Evolutionary conservation across 2,797 vertebrate genomes (phyloP).

Genomic region (Hemibagrus guttatus): DNA sequence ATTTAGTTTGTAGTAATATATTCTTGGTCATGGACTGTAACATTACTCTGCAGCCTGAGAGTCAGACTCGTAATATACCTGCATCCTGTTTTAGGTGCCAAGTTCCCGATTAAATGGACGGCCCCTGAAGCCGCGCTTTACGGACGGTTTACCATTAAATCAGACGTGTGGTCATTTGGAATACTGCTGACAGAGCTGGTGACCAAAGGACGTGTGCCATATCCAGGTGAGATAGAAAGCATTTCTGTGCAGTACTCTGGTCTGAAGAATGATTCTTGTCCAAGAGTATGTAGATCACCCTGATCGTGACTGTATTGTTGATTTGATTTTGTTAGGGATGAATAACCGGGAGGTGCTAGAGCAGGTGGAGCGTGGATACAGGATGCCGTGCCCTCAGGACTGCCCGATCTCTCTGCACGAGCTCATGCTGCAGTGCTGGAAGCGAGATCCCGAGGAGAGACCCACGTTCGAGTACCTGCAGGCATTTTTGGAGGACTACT

Average conservation of each 20-base stretch:
- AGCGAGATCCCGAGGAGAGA: conserved; percentile 97
- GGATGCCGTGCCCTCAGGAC: conserved; percentile 98
- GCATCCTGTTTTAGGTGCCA: conserved; percentile 81
- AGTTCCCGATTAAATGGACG: conserved; percentile 99
- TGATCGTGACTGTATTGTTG: conserved; percentile 3
- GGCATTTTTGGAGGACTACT: conserved; percentile 99
- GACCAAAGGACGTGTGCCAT: conserved; percentile 98
- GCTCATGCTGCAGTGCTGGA: conserved; percentile 99
- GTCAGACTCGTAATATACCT: not conserved
- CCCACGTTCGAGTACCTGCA: conserved; percentile 99
- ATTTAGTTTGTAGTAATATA: not conserved
- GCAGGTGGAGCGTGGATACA: conserved; percentile 97
- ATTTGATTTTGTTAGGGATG: conserved; percentile 81
- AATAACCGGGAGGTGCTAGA: conserved; percentile 99
- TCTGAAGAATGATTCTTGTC: not conserved
- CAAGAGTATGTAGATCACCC: not conserved
- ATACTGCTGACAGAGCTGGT: conserved; percentile 98
- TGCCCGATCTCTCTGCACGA: conserved; percentile 96
- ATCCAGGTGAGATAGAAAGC: conserved; percentile 84
- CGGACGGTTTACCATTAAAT: conserved; percentile 98
- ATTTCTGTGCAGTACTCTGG: not conserved
- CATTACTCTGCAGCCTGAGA: not conserved
- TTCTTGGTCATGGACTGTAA: not conserved
- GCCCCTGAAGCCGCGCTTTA: conserved; percentile 96
- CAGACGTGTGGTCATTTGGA: conserved; percentile 98